A percentile compares a stretch with the other conserved stretches of the same genome.
Evolutionary conservation across 2,888 invertebrate genomes (phyloP).

Genomic region (Ariolimax columbianus): DNA sequence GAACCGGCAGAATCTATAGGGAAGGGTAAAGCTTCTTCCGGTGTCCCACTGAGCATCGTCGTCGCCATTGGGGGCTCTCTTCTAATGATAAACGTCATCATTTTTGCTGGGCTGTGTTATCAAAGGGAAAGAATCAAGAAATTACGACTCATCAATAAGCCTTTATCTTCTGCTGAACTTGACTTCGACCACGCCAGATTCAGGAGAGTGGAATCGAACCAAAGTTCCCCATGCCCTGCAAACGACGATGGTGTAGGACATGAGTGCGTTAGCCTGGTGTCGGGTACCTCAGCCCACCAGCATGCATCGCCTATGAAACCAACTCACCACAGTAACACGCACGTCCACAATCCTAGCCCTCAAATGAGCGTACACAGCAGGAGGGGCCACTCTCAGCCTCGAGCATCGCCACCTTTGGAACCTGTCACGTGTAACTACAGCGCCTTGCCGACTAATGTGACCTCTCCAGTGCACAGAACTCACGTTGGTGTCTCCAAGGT

Average conservation of each 20-base stretch:
- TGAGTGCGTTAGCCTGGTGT: slow-evolving; percentile 43
- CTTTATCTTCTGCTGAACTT: slow-evolving; percentile 43
- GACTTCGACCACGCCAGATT: slow-evolving; percentile 57
- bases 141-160: slow-evolving; percentile 58
- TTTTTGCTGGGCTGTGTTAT: slow-evolving; percentile 96
- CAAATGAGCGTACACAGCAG: slow-evolving; percentile 38
- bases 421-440: slow-evolving; percentile 62
- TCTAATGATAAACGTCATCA: slow-evolving; percentile 92
- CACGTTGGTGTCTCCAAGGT: slow-evolving; percentile 47
- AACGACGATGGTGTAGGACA: slow-evolving; percentile 28
- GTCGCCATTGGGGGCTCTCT: slow-evolving; percentile 96
- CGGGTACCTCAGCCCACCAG: slow-evolving; percentile 30
- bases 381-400: slow-evolving; percentile 24
- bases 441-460: slow-evolving; percentile 68
- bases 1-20: slow-evolving; percentile 43
- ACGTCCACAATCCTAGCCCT: slow-evolving; percentile 48
- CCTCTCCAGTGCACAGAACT: slow-evolving; percentile 70
- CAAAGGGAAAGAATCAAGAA: slow-evolving; percentile 81
- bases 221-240: slow-evolving; percentile 31
- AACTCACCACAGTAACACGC: slow-evolving; percentile 17
- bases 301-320: not conserved
- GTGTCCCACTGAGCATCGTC: slow-evolving; percentile 74
- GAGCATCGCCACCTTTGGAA: slow-evolving; percentile 44
- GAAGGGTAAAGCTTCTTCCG: slow-evolving; percentile 46
- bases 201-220: slow-evolving; percentile 56